A percentile compares a stretch with the other conserved stretches of the same genome.
These are phyloP conservation scores for Cochlearius cochlearius DNA, from an alignment of 2,113 vertebrate genomes.

Conservation along the genomic window DNA sequence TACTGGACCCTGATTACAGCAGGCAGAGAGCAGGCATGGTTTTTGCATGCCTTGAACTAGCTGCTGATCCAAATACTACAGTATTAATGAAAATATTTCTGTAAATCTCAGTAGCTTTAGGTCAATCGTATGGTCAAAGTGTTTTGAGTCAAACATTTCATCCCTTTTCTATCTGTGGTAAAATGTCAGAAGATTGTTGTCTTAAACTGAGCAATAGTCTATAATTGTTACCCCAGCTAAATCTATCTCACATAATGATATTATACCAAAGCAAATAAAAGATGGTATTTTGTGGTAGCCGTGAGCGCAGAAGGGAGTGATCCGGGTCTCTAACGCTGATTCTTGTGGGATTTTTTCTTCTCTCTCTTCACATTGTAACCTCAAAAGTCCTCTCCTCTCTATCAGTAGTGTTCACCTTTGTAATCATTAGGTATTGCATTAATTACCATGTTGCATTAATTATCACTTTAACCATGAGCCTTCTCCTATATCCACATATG, in stretches of 20 bases:
- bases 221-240: neutral
- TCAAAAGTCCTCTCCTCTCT: neutral
- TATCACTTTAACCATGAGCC: neutral
- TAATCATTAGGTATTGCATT: neutral
- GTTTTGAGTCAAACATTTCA: neutral
- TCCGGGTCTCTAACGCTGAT: neutral
- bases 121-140: neutral
- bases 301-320: neutral
- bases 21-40: neutral
- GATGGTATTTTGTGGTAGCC: neutral
- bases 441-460: neutral
- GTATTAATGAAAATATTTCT: neutral
- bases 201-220: neutral
- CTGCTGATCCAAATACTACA: neutral
- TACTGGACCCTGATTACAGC: neutral
- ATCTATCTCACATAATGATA: neutral
- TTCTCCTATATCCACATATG: neutral
- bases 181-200: slow-evolving; percentile 1
- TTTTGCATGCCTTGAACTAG: neutral
- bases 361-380: neutral
- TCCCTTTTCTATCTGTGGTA: neutral
- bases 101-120: slow-evolving; percentile 14
- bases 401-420: neutral
- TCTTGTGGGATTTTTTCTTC: neutral
- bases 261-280: neutral